Evolutionary conservation across 2,888 invertebrate genomes (phyloP), one percentile per base, ranked within the genome.

Genomic region (Apamea crenata): DNA sequence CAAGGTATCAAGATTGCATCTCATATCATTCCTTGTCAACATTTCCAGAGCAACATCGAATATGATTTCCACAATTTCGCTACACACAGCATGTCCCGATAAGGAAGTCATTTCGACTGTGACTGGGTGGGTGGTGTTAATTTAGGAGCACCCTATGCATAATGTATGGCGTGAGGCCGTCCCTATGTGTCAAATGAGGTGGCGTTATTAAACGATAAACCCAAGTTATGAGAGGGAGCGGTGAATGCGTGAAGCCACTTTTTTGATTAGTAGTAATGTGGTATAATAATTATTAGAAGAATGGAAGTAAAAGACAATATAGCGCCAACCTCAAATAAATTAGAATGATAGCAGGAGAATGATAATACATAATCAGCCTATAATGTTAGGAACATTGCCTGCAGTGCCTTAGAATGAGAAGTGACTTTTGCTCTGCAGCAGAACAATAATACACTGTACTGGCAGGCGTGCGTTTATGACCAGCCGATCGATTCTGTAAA

Each of bases 121-220:
- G 56, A 75, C 71, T 77, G 63, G 65, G 59, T 72, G 36, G 59
- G 50, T 63, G 63, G 66, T 63, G 74, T 87, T 88, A 87, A 88
- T 87, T 87, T 82, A 84, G 72, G 47, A 74, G 71, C 80, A 59
- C 0, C 78, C 63, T 59, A 70, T 87, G 86, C 86, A 86, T 86
- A 82, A 85, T 86, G 83, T 74, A 88, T 82, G 65, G 56, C 78
- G n/a, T 47, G 50, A 44, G 32, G 66, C 53, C 21, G 21, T 21
- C 44, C 56, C 32, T 56, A 25, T 63, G 40, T 76, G 44, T 86
- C 73, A 82, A 85, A 83, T 72, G 82, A 83, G 36, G 47, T 67
- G 32, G n/a, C 70, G 61, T 50, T 83, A 86, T 86, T 68, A 79
- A 76, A 70, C 66, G 29, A 75, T 40, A 59, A 77, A 69, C 36